Conservation (phyloP, 2,888 invertebrate species). For the Mythimna impura region DNA sequence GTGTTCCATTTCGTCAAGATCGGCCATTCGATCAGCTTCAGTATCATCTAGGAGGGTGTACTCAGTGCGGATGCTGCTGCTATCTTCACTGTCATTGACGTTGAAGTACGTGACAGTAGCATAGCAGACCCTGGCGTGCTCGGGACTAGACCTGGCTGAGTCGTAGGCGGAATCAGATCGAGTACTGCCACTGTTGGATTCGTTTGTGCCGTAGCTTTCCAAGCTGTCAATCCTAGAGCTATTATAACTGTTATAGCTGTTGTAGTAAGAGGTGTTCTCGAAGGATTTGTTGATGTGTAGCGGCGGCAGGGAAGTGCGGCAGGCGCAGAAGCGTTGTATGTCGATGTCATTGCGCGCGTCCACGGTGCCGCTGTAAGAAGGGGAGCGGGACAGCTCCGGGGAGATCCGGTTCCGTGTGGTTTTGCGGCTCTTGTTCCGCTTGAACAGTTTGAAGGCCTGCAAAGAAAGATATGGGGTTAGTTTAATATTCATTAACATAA, state of each 20-base stretch:
- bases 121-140: conserved; percentile 79
- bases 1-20: conserved; percentile 69
- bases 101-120: conserved; percentile 87
- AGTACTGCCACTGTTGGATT: conserved; percentile 71
- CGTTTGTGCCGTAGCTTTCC: conserved; percentile 76
- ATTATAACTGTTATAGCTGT: conserved; percentile 81
- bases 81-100: conserved; percentile 86
- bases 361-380: conserved; percentile 85
- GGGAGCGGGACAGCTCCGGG: conserved; percentile 80
- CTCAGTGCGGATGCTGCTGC: conserved; percentile 86
- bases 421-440: conserved; percentile 80
- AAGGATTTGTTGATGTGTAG: conserved; percentile 74
- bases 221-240: conserved; percentile 81
- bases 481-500: conserved; percentile 11
- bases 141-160: conserved; percentile 83
- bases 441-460: conserved; percentile 88
- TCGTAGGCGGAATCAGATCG: conserved; percentile 87
- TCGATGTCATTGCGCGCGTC: conserved; percentile 86
- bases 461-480: conserved; percentile 44
- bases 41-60: conserved; percentile 85
- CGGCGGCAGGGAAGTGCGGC: conserved; percentile 80
- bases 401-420: conserved; percentile 82
- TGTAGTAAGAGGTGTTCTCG: conserved; percentile 79
- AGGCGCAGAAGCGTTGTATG: conserved; percentile 83
- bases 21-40: conserved; percentile 70